These are phyloP conservation scores for Ochlodes sylvanus DNA, from an alignment of 2,888 invertebrate genomes.

Conservation along the genomic window DNA sequence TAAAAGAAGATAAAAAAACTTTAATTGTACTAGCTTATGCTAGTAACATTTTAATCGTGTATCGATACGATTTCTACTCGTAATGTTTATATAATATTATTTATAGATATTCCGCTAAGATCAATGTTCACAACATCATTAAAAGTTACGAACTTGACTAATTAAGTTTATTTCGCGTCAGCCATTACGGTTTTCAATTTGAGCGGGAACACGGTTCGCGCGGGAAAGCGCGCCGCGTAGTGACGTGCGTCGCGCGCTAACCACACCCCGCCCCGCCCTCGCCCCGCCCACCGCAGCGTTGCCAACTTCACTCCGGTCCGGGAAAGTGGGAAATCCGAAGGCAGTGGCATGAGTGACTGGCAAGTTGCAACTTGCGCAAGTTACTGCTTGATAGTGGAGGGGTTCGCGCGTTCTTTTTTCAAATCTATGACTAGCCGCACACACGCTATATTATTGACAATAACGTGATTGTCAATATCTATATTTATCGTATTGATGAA, in stretches of 20 bases:
- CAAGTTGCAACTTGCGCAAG: slow-evolving; percentile 13
- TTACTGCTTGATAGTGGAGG: slow-evolving; percentile 48
- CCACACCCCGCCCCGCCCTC: slow-evolving; percentile 47
- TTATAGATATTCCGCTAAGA: too few relatives aligned
- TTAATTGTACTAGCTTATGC: too few relatives aligned
- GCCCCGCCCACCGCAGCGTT: slow-evolving; percentile 68
- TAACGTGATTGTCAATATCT: too few relatives aligned
- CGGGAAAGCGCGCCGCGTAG: slow-evolving; percentile 49
- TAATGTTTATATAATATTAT: too few relatives aligned
- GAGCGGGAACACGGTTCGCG: slow-evolving; percentile 60
- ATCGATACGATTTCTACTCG: too few relatives aligned
- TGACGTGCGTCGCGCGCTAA: slow-evolving; percentile 34
- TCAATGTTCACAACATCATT: background rate
- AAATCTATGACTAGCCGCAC: background rate
- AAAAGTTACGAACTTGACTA: slow-evolving; percentile 18
- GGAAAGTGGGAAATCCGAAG: slow-evolving; percentile 74
- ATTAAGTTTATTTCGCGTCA: slow-evolving; percentile 41
- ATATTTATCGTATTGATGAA: too few relatives aligned
- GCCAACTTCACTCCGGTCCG: slow-evolving; percentile 69
- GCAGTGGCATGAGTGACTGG: slow-evolving; percentile 26
- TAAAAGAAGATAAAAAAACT: too few relatives aligned
- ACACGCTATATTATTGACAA: too few relatives aligned
- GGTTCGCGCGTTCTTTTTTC: slow-evolving; percentile 28
- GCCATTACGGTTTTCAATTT: slow-evolving; percentile 46
- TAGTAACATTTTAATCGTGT: too few relatives aligned